Evolutionary conservation across 2,113 vertebrate species (phyloP).

Genomic region (Megaleporinus macrocephalus): DNA sequence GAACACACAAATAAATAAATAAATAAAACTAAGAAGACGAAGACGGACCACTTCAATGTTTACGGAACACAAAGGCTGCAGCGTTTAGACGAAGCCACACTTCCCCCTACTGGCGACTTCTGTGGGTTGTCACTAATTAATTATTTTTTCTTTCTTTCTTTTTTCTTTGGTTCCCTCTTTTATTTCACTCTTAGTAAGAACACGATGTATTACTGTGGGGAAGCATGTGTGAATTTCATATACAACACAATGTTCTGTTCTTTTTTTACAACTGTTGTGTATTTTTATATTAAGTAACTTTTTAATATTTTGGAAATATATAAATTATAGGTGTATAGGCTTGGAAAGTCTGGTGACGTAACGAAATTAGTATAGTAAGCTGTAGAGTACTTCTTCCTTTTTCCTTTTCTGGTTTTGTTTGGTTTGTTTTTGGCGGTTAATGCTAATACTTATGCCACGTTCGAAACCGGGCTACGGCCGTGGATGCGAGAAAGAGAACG

Average conservation of each 20-base stretch:
- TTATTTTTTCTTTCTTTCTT: conserved; percentile 8
- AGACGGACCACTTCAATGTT: conserved; percentile 76
- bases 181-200: conserved; percentile 62
- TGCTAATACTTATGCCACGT: conserved; percentile 69
- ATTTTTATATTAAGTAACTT: conserved; percentile 86
- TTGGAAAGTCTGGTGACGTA: conserved; percentile 70
- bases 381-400: conserved; percentile 47
- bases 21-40: neutral
- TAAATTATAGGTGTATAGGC: conserved; percentile 75
- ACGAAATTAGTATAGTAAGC: conserved; percentile 65
- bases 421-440: conserved; percentile 68
- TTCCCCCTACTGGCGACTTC: conserved; percentile 65
- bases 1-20: conserved; percentile 35
- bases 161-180: conserved; percentile 28
- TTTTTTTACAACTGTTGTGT: conserved; percentile 85
- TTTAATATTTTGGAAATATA: conserved; percentile 83
- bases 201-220: conserved; percentile 64
- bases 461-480: conserved; percentile 55
- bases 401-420: conserved; percentile 15
- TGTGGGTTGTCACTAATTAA: conserved; percentile 17
- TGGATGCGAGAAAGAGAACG: conserved; percentile 15
- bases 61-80: conserved; percentile 67
- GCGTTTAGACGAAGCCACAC: conserved; percentile 58
- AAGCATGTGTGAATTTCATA: conserved; percentile 80
- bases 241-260: conserved; percentile 78